These are phyloP conservation scores for Platalea minor DNA, from an alignment of 2,797 vertebrate species.

Conservation along the genomic window DNA sequence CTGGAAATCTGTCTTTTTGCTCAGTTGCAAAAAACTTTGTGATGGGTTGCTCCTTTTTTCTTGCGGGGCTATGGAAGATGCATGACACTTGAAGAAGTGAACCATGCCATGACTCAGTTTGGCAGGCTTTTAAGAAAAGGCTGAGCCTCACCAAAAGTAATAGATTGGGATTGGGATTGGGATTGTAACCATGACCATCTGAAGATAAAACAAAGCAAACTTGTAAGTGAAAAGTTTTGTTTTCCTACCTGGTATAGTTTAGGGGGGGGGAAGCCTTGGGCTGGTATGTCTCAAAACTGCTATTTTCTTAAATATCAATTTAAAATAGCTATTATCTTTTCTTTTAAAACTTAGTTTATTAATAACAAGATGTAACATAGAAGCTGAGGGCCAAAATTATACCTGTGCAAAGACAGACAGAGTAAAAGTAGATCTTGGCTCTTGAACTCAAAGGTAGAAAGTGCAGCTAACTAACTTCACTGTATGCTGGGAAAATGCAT, in stretches of 20 bases:
- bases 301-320: conserved; percentile 13
- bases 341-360: not conserved
- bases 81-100: not conserved
- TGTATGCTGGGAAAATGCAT: not conserved
- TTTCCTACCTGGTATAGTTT: not conserved
- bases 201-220: not conserved
- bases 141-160: not conserved
- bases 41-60: not conserved
- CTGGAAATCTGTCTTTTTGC: not conserved
- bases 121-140: not conserved
- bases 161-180: not conserved
- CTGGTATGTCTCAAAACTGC: not conserved
- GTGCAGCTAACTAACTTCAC: not conserved
- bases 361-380: not conserved
- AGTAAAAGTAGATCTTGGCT: not conserved
- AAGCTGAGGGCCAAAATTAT: not conserved
- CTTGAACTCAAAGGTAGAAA: not conserved
- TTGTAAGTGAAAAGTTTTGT: not conserved
- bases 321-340: not conserved
- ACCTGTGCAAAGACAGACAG: not conserved
- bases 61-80: not conserved
- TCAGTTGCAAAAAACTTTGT: not conserved
- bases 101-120: not conserved
- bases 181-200: not conserved
- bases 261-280: not conserved